Base-by-base conservation (phyloP, 30 jellyfish, hydroid and myxozoan species). In the Nemopilema nomurai region DNA sequence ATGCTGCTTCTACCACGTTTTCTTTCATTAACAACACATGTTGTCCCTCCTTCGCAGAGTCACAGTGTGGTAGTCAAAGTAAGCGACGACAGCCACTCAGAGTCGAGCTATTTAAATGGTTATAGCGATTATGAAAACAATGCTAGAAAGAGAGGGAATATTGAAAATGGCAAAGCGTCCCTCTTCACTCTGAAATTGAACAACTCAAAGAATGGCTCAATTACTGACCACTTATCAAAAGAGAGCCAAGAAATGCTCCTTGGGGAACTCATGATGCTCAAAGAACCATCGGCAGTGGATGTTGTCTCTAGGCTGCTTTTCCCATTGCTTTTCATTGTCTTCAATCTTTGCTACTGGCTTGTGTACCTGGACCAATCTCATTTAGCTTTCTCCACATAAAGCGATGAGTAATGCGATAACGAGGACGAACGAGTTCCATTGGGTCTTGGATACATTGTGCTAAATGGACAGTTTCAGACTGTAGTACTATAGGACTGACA, bases 331-430 rank as follows among this genome's bases (percentile, higher is more conserved):
- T 84, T 84, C 78, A 67, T 74, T 49, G 26, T 84, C 28, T 84
- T 84, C 51, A 84, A 84, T 50, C 82, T 84, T 0, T 84, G 92
- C 81, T 84, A 84, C 49, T 84, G 92, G 92, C 69, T 84, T 30
- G 49, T 84, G 8, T 84, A 84, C 52, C 29, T 84, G 9, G 92
- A 84, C 64, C 92, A 84, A 51, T 49, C 77, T 16, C 80, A 82
- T 69, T 57, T 57, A 13, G 57, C 57, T 41, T 13, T 41, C 13
- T 6, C 57, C 13, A 41, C 6, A 3, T 41, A 13, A 41, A 41
- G 13, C 13, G 6, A 41, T 41, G 13, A 13, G 13, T 41, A 13
- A 6, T 41, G 13, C 13, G 57, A 41, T 3, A 41, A 41, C 13
- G 57, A 3, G 57, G 57, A 6, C 57, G 6, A 6, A 41, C 57